Evolutionary conservation across 1,140 invertebrate species (phyloP).

Genomic region (Heliothis subflexa): DNA sequence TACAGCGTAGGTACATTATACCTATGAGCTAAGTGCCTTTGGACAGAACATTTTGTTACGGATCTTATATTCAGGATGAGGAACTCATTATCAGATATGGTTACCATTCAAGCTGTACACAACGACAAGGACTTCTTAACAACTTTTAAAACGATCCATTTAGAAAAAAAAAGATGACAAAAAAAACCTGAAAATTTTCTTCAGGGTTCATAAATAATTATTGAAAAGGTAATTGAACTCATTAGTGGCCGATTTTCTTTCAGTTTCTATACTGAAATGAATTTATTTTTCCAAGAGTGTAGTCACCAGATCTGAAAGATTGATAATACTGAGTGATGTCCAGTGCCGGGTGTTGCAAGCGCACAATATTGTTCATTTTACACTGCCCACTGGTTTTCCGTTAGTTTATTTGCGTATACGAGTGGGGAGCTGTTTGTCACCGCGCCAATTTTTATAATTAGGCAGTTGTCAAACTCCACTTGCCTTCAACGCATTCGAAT

Average conservation of each 20-base stretch:
- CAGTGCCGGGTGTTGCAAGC: conserved; percentile 16
- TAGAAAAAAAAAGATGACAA: too few relatives aligned
- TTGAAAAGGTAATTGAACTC: conserved; percentile 14
- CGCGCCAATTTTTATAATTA: conserved; percentile 71
- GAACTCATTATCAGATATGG: not conserved
- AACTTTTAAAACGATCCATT: too few relatives aligned
- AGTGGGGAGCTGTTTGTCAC: conserved; percentile 61
- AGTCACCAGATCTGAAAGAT: conserved; percentile 15
- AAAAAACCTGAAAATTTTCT: not conserved
- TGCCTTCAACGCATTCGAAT: conserved; percentile 52
- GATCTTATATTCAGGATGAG: conserved; percentile 8
- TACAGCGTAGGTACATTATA: conserved; percentile 11
- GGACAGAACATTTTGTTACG: not conserved
- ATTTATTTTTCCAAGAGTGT: conserved; percentile 1
- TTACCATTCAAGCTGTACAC: not conserved
- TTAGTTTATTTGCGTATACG: conserved; percentile 58
- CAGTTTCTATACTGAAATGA: not conserved
- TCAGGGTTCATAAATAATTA: conserved; percentile 13
- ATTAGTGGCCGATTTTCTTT: not conserved
- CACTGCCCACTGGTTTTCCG: conserved; percentile 50
- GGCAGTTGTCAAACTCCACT: conserved; percentile 63
- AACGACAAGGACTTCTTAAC: too few relatives aligned
- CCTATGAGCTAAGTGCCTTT: conserved; percentile 24
- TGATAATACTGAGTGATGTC: conserved; percentile 10
- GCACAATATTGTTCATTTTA: conserved; percentile 36